Evolutionary conservation across 1,140 invertebrate genomes (phyloP).

Genomic region (Macrobrachium nipponense): DNA sequence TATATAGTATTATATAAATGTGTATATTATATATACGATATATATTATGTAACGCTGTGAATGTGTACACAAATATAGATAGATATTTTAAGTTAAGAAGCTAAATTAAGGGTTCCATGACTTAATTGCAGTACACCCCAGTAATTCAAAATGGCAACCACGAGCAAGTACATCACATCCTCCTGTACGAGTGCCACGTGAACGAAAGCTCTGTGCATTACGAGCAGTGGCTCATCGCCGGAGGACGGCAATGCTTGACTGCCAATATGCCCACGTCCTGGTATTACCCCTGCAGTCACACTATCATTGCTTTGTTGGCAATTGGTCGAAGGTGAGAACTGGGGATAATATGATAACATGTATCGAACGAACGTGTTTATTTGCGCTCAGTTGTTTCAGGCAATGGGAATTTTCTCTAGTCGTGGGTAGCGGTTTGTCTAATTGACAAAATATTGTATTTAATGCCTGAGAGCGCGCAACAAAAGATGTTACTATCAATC

Average conservation of each 20-base stretch:
- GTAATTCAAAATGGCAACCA: slow-evolving; percentile 30
- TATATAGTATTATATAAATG: no score
- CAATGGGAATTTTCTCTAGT: neutral
- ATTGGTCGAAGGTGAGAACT: slow-evolving; percentile 47
- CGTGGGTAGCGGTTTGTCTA: no score
- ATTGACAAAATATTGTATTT: no score
- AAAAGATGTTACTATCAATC: no score
- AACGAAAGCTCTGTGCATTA: slow-evolving; percentile 30
- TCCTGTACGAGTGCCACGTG: slow-evolving; percentile 79
- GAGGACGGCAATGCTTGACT: slow-evolving; percentile 76
- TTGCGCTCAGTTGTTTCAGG: neutral
- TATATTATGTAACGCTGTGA: no score
- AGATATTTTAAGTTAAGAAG: no score
- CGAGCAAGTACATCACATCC: slow-evolving; percentile 76
- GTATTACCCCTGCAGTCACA: slow-evolving; percentile 69
- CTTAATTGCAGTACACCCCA: slow-evolving; percentile 39
- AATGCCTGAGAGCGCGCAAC: no score
- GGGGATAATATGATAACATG: neutral
- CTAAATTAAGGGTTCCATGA: neutral
- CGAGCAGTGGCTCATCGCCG: slow-evolving; percentile 43
- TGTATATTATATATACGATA: no score
- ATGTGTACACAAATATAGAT: neutral
- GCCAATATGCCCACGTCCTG: slow-evolving; percentile 80
- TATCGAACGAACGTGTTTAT: neutral
- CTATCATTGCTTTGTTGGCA: slow-evolving; percentile 56